phyloP scores from a whole-genome alignment of 2,797 vertebrate genomes.

The Lepidocolaptes lacrymiger region DNA sequence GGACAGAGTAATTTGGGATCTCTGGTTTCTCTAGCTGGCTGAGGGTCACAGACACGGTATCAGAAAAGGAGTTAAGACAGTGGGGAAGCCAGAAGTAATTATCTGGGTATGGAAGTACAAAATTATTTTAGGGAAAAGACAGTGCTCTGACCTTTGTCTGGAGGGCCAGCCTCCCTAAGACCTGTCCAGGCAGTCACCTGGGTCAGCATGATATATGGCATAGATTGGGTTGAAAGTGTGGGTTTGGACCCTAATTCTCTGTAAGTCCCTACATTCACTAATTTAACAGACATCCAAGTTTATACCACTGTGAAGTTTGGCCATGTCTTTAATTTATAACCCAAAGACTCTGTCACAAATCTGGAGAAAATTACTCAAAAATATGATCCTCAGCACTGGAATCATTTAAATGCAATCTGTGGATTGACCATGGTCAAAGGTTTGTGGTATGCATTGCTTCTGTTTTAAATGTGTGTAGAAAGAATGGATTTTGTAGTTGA shows the following conservation, averaged over 20 bases:
- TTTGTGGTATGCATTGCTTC: neutral
- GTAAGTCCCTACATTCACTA: neutral
- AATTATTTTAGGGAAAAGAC: neutral
- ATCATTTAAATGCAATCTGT: neutral
- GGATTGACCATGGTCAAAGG: neutral
- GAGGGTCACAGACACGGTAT: neutral
- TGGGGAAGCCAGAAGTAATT: neutral
- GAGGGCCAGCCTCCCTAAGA: neutral
- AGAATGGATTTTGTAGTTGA: slow-evolving; percentile 24
- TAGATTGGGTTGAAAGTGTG: neutral
- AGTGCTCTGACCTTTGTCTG: neutral
- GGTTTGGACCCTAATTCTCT: neutral
- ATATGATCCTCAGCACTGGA: neutral
- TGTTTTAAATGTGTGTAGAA: neutral
- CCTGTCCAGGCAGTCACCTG: neutral
- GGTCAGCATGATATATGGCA: neutral
- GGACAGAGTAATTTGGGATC: neutral
- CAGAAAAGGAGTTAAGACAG: neutral
- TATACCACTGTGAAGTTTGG: neutral
- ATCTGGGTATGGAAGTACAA: neutral
- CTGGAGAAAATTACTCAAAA: neutral
- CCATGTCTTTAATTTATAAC: neutral
- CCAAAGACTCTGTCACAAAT: neutral
- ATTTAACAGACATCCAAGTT: neutral
- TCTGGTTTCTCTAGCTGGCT: neutral